Evolutionary conservation across 2,888 invertebrate species (phyloP).

Genomic region (Lutraria lutraria): DNA sequence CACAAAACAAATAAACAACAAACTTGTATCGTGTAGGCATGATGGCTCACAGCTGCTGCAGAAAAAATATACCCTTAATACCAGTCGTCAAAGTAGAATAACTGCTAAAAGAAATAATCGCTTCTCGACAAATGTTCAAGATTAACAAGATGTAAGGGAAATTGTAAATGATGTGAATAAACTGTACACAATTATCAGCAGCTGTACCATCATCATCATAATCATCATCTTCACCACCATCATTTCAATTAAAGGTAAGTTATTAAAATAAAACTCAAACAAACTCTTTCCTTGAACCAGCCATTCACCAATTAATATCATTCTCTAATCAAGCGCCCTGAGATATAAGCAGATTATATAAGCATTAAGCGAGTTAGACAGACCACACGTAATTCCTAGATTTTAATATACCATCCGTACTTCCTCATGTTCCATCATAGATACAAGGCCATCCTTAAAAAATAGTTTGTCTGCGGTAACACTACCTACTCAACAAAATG

Average conservation of each 20-base stretch:
- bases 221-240: neutral
- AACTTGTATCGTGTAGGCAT: neutral
- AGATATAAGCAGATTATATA: neutral
- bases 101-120: neutral
- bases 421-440: neutral
- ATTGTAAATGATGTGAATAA: neutral
- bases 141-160: neutral
- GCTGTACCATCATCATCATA: neutral
- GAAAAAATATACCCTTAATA: neutral
- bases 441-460: too few species aligned
- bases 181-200: neutral
- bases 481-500: too few species aligned
- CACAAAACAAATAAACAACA: constrained; percentile 1
- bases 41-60: neutral
- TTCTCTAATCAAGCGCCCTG: neutral
- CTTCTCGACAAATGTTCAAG: neutral
- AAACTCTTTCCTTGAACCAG: neutral
- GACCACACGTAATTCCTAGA: neutral
- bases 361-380: neutral
- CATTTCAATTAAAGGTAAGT: too few species aligned
- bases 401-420: neutral
- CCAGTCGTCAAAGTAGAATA: neutral
- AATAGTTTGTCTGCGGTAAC: too few species aligned
- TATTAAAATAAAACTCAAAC: too few species aligned
- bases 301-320: neutral